Percentiles rank a stretch among this genome's conserved stretches.
These are phyloP conservation scores for Eulithis prunata DNA, from an alignment of 2,888 invertebrate genomes.

Conservation along the genomic window DNA sequence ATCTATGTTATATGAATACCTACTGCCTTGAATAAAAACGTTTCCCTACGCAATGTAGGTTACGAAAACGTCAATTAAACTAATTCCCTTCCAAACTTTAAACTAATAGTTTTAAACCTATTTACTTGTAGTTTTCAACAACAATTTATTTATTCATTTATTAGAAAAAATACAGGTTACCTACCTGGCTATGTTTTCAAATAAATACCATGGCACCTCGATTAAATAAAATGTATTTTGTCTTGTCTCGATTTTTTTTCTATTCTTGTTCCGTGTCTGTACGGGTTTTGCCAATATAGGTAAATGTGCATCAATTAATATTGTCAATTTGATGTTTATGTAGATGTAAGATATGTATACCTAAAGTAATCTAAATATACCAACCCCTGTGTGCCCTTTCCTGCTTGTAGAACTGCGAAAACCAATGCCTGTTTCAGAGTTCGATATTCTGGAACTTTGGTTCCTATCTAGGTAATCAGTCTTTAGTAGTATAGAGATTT, in stretches of 20 bases:
- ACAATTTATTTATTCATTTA: too few species aligned
- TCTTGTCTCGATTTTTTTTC: slow-evolving; percentile 13
- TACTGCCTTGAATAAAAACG: not conserved
- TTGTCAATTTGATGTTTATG: slow-evolving; percentile 66
- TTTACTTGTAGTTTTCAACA: too few species aligned
- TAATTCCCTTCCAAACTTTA: not conserved
- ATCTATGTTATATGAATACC: not conserved
- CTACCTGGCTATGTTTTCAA: too few species aligned
- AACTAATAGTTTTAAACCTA: too few species aligned
- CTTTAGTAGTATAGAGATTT: slow-evolving; percentile 1
- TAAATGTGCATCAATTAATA: slow-evolving; percentile 67
- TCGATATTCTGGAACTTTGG: not conserved
- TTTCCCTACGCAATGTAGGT: not conserved
- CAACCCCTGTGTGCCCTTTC: slow-evolving; percentile 12
- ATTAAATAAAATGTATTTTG: not conserved
- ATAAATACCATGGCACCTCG: too few species aligned
- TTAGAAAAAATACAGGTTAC: too few species aligned
- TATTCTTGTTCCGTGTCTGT: slow-evolving; percentile 34
- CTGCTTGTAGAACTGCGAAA: slow-evolving; percentile 13
- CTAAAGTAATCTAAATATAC: slow-evolving; percentile 7
- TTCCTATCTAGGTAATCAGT: not conserved
- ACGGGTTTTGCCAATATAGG: slow-evolving; percentile 30
- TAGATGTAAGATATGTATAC: slow-evolving; percentile 27
- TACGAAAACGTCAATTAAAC: not conserved
- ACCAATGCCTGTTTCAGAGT: not conserved